Conservation (phyloP, 2,113 vertebrate species). For the Zootoca vivipara region DNA sequence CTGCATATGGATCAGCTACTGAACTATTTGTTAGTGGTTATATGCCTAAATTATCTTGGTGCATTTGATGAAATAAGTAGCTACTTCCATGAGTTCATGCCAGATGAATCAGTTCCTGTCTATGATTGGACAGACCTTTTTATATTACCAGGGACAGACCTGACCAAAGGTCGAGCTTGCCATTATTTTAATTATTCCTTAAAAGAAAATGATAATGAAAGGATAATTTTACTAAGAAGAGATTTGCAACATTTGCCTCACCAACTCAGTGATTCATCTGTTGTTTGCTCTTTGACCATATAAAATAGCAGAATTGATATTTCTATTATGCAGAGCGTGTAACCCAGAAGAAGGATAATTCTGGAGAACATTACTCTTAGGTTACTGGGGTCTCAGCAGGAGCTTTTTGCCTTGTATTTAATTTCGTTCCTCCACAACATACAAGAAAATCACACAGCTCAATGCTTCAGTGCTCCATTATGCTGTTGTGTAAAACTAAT, state of each 20-base stretch:
- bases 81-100: not conserved
- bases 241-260: constrained; percentile 23
- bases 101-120: not conserved
- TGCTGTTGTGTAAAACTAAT: constrained; percentile 45
- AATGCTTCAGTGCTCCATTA: constrained; percentile 14
- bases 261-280: constrained; percentile 17
- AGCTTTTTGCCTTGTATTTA: constrained; percentile 19
- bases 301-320: constrained; percentile 24
- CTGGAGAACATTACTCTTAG: not conserved
- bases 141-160: not conserved
- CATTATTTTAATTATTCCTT: constrained; percentile 34
- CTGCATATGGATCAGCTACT: not conserved
- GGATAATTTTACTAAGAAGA: not conserved
- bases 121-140: not conserved
- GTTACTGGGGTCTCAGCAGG: constrained; percentile 9
- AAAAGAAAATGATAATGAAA: not conserved
- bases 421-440: constrained; percentile 30
- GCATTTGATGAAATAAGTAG: not conserved
- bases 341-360: constrained; percentile 29
- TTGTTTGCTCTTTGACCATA: constrained; percentile 35
- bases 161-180: not conserved
- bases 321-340: constrained; percentile 11
- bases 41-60: not conserved
- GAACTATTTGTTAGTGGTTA: not conserved
- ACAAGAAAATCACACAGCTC: constrained; percentile 19